Conservation (phyloP, 2,113 vertebrate genomes). For the Eira barbara region DNA sequence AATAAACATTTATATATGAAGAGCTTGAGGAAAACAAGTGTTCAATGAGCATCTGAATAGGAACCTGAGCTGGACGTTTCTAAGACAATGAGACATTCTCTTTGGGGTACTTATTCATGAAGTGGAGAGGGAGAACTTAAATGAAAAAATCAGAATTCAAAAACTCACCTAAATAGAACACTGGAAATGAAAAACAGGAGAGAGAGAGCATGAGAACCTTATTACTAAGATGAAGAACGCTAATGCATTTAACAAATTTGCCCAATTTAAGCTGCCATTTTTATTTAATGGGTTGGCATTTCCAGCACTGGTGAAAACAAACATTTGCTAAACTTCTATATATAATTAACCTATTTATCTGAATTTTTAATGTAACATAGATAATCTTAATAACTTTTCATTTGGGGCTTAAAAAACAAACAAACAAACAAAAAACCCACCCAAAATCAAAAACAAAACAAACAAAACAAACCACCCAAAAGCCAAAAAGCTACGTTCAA, state of each 20-base stretch:
- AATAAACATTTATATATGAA: constrained; percentile 73
- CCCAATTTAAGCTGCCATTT: constrained; percentile 49
- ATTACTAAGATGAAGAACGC: constrained; percentile 63
- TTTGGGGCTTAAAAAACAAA: not conserved
- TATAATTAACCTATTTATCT: not conserved
- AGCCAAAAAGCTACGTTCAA: not conserved
- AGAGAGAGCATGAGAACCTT: constrained; percentile 80
- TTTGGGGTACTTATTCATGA: constrained; percentile 67
- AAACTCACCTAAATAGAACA: constrained; percentile 88
- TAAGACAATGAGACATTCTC: constrained; percentile 77
- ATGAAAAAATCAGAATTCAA: constrained; percentile 74
- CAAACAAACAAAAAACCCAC: not conserved
- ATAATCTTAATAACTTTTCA: constrained; percentile 30
- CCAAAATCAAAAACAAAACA: not conserved
- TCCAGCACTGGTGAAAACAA: constrained; percentile 41
- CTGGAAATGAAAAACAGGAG: constrained; percentile 81
- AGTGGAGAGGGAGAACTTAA: constrained; percentile 72
- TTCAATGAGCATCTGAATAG: constrained; percentile 76
- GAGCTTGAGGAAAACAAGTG: constrained; percentile 69
- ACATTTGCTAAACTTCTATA: constrained; percentile 39
- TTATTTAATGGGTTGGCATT: constrained; percentile 43
- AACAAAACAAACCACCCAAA: not conserved
- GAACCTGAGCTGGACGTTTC: constrained; percentile 68
- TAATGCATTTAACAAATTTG: constrained; percentile 62
- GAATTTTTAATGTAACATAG: constrained; percentile 2